These are phyloP conservation scores for Threskiornis aethiopicus DNA, from an alignment of 2,797 vertebrate genomes.

Conservation along the genomic window DNA sequence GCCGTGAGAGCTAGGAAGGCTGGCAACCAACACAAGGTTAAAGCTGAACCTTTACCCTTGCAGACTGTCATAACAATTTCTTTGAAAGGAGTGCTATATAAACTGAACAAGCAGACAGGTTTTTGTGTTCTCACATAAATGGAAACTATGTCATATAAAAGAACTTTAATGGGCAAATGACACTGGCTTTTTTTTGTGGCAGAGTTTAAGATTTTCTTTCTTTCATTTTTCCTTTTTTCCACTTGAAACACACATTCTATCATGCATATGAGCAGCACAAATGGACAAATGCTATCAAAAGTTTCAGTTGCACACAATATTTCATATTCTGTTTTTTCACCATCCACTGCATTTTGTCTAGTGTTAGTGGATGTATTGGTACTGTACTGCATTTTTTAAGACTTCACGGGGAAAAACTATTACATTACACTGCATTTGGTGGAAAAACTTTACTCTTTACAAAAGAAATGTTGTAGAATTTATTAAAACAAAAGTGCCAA, in stretches of 20 bases:
- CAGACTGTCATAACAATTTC: constrained; percentile 38
- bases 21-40: constrained; percentile 4
- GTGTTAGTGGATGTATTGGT: neutral
- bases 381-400: neutral
- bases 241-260: constrained; percentile 35
- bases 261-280: neutral
- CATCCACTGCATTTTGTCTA: neutral
- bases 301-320: neutral
- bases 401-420: neutral
- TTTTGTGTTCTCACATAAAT: constrained; percentile 38
- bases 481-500: constrained; percentile 68
- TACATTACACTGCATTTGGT: neutral
- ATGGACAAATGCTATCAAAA: neutral
- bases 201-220: constrained; percentile 26
- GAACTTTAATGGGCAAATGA: constrained; percentile 25
- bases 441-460: constrained; percentile 10
- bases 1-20: neutral
- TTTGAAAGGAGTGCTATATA: neutral
- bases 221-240: constrained; percentile 18
- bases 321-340: neutral
- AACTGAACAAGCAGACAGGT: constrained; percentile 25
- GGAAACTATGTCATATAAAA: constrained; percentile 45
- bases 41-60: constrained; percentile 22
- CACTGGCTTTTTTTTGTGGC: neutral
- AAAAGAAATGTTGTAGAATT: constrained; percentile 57